phyloP scores from a whole-genome alignment of 2,888 invertebrate species.

The Ormyrus pomaceus region DNA sequence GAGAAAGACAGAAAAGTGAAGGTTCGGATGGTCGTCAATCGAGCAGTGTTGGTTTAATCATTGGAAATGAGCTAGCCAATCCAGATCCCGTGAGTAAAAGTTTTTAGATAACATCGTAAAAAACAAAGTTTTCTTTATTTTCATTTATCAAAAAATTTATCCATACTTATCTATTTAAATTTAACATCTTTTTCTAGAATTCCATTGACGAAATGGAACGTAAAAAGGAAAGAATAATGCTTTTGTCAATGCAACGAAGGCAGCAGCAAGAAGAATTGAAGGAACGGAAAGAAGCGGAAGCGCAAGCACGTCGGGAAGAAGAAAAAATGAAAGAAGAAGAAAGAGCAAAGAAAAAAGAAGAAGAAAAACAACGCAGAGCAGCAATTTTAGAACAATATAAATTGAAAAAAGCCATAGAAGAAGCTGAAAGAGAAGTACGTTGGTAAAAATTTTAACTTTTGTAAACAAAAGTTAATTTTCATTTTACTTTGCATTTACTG shows the following conservation, averaged over 20 bases:
- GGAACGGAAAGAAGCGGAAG: constrained; percentile 88
- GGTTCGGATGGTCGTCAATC: constrained; percentile 65
- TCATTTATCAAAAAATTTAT: constrained; percentile 8
- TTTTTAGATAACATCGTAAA: constrained; percentile 8
- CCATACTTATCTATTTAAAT: background rate
- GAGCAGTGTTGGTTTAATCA: constrained; percentile 79
- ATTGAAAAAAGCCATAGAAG: constrained; percentile 94
- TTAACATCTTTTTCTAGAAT: constrained; percentile 78
- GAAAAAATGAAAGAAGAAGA: constrained; percentile 87
- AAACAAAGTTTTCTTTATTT: background rate
- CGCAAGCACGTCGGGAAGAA: constrained; percentile 84
- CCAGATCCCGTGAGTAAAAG: constrained; percentile 81
- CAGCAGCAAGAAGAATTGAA: constrained; percentile 94
- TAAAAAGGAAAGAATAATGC: constrained; percentile 93
- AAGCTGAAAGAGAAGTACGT: constrained; percentile 89
- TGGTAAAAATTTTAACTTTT: background rate
- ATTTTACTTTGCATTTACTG: background rate
- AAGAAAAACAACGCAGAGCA: constrained; percentile 91
- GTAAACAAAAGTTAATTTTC: background rate
- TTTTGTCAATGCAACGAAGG: constrained; percentile 91
- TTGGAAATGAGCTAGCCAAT: constrained; percentile 82
- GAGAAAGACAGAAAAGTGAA: constrained; percentile 67
- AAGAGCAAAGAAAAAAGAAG: constrained; percentile 84
- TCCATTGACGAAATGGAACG: constrained; percentile 93
- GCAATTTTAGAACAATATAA: constrained; percentile 95